These are phyloP conservation scores for Artibeus lituratus DNA, from an alignment of 2,797 vertebrate species.

Conservation along the genomic window DNA sequence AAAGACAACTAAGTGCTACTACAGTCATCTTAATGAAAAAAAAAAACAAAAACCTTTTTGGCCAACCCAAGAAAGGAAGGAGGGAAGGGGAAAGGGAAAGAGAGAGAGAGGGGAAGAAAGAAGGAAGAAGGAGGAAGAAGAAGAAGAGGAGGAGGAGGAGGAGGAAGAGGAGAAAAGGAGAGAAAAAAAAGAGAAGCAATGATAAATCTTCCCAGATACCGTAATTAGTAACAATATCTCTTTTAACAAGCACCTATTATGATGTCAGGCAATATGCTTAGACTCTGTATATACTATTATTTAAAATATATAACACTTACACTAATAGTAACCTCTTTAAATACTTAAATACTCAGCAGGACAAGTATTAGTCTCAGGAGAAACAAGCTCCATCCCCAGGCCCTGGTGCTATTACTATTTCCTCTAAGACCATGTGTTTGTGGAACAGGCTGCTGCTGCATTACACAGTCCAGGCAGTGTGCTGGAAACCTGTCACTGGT, in stretches of 20 bases:
- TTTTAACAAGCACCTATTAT: background rate
- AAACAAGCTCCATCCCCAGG: background rate
- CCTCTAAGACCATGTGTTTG: background rate
- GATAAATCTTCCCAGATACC: background rate
- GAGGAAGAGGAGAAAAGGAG: too few species aligned
- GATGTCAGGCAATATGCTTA: background rate
- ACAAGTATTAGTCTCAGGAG: background rate
- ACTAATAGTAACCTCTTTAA: background rate
- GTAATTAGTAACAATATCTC: background rate
- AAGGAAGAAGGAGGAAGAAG: too few species aligned
- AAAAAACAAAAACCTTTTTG: too few species aligned
- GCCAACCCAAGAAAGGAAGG: too few species aligned
- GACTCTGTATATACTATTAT: background rate
- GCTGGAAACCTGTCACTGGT: rapidly evolving
- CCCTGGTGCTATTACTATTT: background rate
- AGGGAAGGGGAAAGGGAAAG: too few species aligned
- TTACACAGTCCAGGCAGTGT: background rate
- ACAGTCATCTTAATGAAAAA: too few species aligned
- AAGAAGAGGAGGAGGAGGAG: too few species aligned
- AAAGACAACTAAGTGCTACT: too few species aligned
- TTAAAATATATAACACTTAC: background rate
- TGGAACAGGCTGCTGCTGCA: background rate
- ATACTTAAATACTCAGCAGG: background rate
- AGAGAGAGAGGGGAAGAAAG: too few species aligned
- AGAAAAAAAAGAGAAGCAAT: background rate